phyloP scores from a whole-genome alignment of 2,113 vertebrate species.

The Lycaon pictus region DNA sequence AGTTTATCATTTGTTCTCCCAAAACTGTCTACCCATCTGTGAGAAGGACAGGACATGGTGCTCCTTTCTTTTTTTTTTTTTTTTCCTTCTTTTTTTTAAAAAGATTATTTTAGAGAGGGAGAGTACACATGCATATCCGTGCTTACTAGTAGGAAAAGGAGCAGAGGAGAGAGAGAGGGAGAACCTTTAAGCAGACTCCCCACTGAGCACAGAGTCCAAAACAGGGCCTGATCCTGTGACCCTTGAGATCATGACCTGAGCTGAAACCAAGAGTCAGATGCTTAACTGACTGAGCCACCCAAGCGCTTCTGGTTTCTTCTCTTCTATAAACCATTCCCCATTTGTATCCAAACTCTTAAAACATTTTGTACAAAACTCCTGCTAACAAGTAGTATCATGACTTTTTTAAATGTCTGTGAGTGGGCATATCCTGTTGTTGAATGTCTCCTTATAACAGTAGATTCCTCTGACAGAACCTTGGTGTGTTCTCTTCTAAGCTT shows the following conservation, averaged over 20 bases:
- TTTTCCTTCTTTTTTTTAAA: not conserved
- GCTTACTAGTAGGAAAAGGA: not conserved
- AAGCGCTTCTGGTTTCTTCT: not conserved
- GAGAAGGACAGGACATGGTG: not conserved
- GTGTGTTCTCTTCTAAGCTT: not conserved
- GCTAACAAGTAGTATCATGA: not conserved
- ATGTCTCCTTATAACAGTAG: not conserved
- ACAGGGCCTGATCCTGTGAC: not conserved
- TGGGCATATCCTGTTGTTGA: not conserved
- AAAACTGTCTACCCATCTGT: not conserved
- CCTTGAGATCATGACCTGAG: not conserved
- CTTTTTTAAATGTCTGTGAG: not conserved
- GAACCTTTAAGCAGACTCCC: not conserved
- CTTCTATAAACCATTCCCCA: not conserved
- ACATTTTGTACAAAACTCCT: not conserved
- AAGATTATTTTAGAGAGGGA: not conserved
- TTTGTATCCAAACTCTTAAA: not conserved
- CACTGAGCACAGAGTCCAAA: not conserved
- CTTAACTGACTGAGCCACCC: not conserved
- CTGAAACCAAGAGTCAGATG: not conserved
- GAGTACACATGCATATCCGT: fast-evolving
- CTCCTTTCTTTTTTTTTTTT: not conserved
- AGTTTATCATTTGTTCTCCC: not conserved
- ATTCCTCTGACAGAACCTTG: not conserved
- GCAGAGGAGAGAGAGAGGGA: not conserved